phyloP scores from a whole-genome alignment of 2,888 invertebrate genomes.

The Leptarthrus brevirostris region DNA sequence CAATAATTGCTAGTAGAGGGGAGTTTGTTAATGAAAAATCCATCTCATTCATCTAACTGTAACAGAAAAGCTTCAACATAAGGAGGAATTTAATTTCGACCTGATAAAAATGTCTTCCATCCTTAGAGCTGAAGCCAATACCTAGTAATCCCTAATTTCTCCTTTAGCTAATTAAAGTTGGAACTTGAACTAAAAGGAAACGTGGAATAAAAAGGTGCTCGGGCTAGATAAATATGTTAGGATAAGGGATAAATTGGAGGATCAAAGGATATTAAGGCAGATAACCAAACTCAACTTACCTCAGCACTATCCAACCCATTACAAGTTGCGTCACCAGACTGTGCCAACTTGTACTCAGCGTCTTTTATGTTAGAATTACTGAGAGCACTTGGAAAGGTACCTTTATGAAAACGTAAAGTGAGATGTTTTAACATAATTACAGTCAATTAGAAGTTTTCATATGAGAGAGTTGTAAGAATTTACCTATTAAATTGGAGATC shows the following conservation, averaged over 20 bases:
- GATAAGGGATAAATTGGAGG: constrained; percentile 84
- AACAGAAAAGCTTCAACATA: neutral
- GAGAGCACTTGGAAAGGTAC: constrained; percentile 63
- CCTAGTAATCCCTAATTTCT: constrained; percentile 48
- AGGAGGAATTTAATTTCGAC: constrained; percentile 15
- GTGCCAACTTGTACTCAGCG: constrained; percentile 85
- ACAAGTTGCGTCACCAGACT: constrained; percentile 93
- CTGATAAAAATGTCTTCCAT: constrained; percentile 34
- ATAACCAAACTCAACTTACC: constrained; percentile 64
- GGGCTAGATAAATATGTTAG: constrained; percentile 70
- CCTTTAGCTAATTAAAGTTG: constrained; percentile 49
- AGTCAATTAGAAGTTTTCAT: too few species aligned
- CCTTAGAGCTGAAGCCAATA: constrained; percentile 38
- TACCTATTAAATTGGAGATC: constrained; percentile 73
- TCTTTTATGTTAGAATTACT: constrained; percentile 66
- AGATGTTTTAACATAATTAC: neutral
- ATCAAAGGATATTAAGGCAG: constrained; percentile 71
- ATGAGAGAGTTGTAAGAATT: too few species aligned
- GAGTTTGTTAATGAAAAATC: constrained; percentile 47
- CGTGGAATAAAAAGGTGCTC: constrained; percentile 12
- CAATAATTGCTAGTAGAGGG: neutral
- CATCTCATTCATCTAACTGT: constrained; percentile 23
- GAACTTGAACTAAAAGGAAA: constrained; percentile 8
- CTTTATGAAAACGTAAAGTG: neutral
- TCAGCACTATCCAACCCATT: constrained; percentile 91